Evolutionary conservation across 2,113 vertebrate species (phyloP), one percentile per base, ranked within the genome.

Genomic region (Lutjanus erythropterus): DNA sequence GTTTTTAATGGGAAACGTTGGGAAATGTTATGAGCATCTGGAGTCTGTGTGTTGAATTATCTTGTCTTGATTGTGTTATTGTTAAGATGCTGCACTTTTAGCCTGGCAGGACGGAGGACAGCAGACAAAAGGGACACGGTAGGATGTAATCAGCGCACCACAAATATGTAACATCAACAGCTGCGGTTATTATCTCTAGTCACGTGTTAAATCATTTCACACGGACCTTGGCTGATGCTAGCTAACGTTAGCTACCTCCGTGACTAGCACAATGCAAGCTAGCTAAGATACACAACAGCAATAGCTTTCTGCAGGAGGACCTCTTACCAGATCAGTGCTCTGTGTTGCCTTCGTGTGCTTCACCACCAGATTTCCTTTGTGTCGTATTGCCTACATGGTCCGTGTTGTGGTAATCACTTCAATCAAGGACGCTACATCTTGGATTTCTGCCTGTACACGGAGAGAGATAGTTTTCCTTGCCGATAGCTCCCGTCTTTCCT

Each of bases 271-370:
- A 14, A 23, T 65, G 79, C 74, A 75, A 89, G 75, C 69, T 87
- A 90, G 75, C 85, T 56, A 2, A 1, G 65, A 41, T 9, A 64
- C 35, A 11, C 7, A 37, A 4, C 42, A 60, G 83, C 81, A 89
- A 83, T 37, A 33, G 81, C 73, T 84, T 52, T 37, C 52, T 29
- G 75, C 46, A 49, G 21, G 9, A 23, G 59, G 16, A 66, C 23
- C 1, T 0, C 89, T 90, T 84, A 93, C 92, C 90, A 35, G 70
- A 77, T 65, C 41, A 23, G 25, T 33, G 56, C 46, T 83, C 76
- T 71, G 42, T 23, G 79, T 10, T 21, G 21, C 23, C 72, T 46
- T 2, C 19, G 27, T 2, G 35, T 73, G 37, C 62, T 64, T 23
- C 58, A 3, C 37, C 29, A 10, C 19, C 53, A 12, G 14, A 9